Evolutionary conservation across 2,888 invertebrate genomes (phyloP).

Genomic region (Melanargia galathea): DNA sequence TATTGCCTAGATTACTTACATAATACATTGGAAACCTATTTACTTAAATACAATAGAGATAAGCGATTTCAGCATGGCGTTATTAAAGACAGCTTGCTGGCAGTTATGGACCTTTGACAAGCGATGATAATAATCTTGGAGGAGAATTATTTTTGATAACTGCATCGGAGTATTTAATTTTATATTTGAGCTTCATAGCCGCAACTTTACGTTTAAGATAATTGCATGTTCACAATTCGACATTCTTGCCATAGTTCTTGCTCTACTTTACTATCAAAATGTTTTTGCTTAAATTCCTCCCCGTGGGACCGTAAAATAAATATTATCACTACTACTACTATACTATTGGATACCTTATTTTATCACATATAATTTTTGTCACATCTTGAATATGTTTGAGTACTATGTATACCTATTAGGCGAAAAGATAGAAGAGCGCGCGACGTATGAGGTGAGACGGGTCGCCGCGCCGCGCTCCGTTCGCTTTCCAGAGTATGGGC

Average conservation of each 20-base stretch:
- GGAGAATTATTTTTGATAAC: background rate
- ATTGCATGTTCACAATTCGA: background rate
- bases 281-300: background rate
- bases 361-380: background rate
- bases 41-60: background rate
- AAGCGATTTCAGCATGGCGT: background rate
- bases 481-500: too few relatives aligned
- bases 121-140: background rate
- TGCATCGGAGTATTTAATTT: conserved; percentile 1
- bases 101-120: background rate
- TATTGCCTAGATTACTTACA: too few relatives aligned
- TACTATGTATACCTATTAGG: too few relatives aligned
- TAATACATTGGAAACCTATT: too few relatives aligned
- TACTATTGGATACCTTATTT: background rate
- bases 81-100: background rate
- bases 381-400: too few relatives aligned
- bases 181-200: background rate
- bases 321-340: background rate
- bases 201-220: conserved; percentile 4
- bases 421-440: too few relatives aligned
- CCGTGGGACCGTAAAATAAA: background rate
- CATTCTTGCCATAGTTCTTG: conserved; percentile 2
- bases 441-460: too few relatives aligned
- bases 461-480: too few relatives aligned
- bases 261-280: background rate